Evolutionary conservation across 2,113 vertebrate species (phyloP).

Genomic region (Nibea coibor): DNA sequence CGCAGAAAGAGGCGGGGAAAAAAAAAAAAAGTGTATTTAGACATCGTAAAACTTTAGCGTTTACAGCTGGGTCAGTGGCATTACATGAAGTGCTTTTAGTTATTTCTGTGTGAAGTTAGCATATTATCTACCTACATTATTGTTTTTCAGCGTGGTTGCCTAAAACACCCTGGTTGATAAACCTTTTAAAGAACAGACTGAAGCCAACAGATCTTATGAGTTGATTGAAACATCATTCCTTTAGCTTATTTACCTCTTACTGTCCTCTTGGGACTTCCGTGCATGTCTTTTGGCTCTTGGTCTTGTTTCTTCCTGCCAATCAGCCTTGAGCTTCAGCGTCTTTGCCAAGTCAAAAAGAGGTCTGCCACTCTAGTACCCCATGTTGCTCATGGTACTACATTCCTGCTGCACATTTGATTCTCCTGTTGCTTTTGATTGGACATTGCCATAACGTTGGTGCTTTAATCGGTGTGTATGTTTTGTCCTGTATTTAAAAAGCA

Average conservation of each 20-base stretch:
- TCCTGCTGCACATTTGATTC: not conserved
- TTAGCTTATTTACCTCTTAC: slow-evolving; percentile 7
- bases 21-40: not conserved
- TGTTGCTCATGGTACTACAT: not conserved
- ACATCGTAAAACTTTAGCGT: not conserved
- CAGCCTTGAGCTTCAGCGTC: slow-evolving; percentile 15
- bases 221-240: not conserved
- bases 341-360: slow-evolving; percentile 19
- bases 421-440: not conserved
- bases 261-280: slow-evolving; percentile 24
- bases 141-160: not conserved
- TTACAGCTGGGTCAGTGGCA: not conserved
- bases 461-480: not conserved
- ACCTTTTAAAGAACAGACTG: not conserved
- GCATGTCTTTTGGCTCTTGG: not conserved
- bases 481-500: not conserved
- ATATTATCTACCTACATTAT: not conserved
- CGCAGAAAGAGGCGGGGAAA: not conserved
- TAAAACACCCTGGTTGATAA: not conserved
- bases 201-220: not conserved
- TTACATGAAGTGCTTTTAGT: too few relatives aligned
- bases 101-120: not conserved
- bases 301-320: slow-evolving; percentile 21
- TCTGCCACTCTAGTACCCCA: not conserved
- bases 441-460: not conserved